Evolutionary conservation across 2,888 invertebrate species (phyloP), one percentile per base, ranked within the genome.

Genomic region (Andrena minutula): DNA sequence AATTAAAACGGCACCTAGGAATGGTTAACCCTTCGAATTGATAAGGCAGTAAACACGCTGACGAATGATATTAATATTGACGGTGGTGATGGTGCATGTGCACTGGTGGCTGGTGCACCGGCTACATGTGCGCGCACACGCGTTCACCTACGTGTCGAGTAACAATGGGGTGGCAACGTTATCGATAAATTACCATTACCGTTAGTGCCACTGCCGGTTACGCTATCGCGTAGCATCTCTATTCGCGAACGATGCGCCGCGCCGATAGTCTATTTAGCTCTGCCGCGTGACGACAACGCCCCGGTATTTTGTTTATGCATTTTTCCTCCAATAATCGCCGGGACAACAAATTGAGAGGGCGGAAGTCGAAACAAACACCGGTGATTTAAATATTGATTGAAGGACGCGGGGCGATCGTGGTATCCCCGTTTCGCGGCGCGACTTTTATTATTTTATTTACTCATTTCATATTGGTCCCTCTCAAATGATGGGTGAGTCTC

Each of bases 111-210:
- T 20, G 20, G 0, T 41, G 20, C 30, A 26, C 10, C 23, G 56
- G 23, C 16, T 47, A n/a, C 35, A 26, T 53, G 61, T 41, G 12
- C 8, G 23, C 30, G 23, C 16, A 41, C 82, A 58, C 71, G 35
- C 20, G 20, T 35, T 32, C 47, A 51, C 7, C 30, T 74, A 72
- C 72, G 71, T 56, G 75, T 69, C 71, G 71, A 58, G 72, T 76
- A 83, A 83, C 82, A 83, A 83, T 83, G 82, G 82, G 82, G 82
- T 82, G 73, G 76, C 77, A 77, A 74, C 83, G 69, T 83, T 79
- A 79, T 79, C 83, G 79, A 83, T 83, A 83, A 83, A 84, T 84
- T 83, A 79, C 79, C 83, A 79, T 83, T 83, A 79, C 83, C 84
- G 79, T 73, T 83, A 84, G 75, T 75, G 76, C 73, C 75, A 72